phyloP scores from a whole-genome alignment of 2,113 vertebrate genomes.

The Damaliscus lunatus region DNA sequence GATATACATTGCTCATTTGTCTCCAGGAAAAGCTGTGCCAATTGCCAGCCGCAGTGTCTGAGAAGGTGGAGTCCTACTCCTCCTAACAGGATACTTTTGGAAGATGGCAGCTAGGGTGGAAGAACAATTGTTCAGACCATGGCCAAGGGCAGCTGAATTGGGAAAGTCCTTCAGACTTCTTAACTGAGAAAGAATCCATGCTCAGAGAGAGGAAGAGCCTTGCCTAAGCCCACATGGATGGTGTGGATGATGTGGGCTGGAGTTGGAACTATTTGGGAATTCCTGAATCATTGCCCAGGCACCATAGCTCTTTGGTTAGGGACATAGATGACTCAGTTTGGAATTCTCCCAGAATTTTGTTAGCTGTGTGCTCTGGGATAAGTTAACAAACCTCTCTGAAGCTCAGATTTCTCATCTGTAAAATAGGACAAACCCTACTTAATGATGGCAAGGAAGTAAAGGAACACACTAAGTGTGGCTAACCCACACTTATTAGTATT shows the following conservation, averaged over 20 bases:
- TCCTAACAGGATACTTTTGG: neutral
- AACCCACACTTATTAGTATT: neutral
- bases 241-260: neutral
- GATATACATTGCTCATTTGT: neutral
- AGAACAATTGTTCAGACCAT: neutral
- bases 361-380: neutral
- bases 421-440: neutral
- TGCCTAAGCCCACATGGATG: neutral
- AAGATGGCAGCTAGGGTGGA: neutral
- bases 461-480: neutral
- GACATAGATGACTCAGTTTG: neutral
- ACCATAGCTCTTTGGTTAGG: neutral
- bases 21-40: neutral
- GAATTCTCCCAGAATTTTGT: neutral
- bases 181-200: neutral
- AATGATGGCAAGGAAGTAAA: neutral
- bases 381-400: neutral
- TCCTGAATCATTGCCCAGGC: neutral
- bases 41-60: neutral
- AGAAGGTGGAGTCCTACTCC: neutral
- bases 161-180: neutral
- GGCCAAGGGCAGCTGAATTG: too few relatives aligned
- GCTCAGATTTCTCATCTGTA: neutral
- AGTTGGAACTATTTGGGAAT: too few relatives aligned
- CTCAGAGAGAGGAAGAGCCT: neutral